Conservation (phyloP, 2,113 vertebrate species). For the Oryctolagus cuniculus region mOryCun1.1 NC_091442.1:39689501-39690000, state of each 20-base stretch:
- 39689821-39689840: conserved; percentile 29
- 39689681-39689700: conserved; percentile 24
- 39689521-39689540: conserved; percentile 11
- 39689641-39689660: neutral
- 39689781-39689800: conserved; percentile 20
- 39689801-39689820: conserved; percentile 54
- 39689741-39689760: neutral
- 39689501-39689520: conserved; percentile 20
- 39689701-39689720: conserved; percentile 29
- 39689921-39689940: neutral
- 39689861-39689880: conserved; percentile 10
- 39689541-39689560: conserved; percentile 54
- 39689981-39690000: neutral
- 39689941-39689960: neutral
- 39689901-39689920: conserved; percentile 30
- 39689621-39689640: neutral
- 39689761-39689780: conserved; percentile 4
- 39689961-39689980: neutral
- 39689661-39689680: conserved; percentile 2
- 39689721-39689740: neutral
- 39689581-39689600: conserved; percentile 33
- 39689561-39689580: conserved; percentile 31
- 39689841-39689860: conserved; percentile 62
- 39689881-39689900: conserved; percentile 19
- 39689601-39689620: neutral